phyloP scores from a whole-genome alignment of 2,797 vertebrate genomes.

The Peromyscus melanophrys region DNA sequence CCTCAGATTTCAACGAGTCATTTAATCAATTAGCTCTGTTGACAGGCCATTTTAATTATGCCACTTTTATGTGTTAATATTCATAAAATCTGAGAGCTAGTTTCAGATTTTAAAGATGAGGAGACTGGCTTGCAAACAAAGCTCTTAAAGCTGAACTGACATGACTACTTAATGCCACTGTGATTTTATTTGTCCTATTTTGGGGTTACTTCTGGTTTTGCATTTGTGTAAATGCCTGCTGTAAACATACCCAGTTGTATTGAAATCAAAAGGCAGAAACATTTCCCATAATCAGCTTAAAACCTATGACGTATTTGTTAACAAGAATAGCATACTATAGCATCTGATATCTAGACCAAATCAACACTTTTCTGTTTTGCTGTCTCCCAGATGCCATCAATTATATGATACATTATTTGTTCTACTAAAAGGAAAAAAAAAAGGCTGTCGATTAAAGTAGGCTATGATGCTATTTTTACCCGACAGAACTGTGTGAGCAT shows the following conservation, averaged over 20 bases:
- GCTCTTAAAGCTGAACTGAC: neutral
- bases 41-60: neutral
- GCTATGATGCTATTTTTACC: neutral
- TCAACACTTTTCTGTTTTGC: slow-evolving; percentile 32
- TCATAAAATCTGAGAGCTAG: neutral
- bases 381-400: neutral
- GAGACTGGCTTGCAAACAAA: slow-evolving; percentile 42
- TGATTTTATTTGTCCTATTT: slow-evolving; percentile 2
- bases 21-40: slow-evolving; percentile 31
- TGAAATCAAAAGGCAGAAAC: slow-evolving; percentile 14
- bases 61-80: slow-evolving; percentile 44
- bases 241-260: neutral
- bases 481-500: neutral
- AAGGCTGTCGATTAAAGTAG: neutral
- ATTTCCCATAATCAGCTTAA: neutral
- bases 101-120: slow-evolving; percentile 49
- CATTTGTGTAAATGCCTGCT: slow-evolving; percentile 37
- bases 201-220: slow-evolving; percentile 45
- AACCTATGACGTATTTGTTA: slow-evolving; percentile 6
- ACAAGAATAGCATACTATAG: neutral
- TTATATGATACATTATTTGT: neutral
- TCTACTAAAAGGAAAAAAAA: slow-evolving; percentile 2
- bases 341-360: neutral
- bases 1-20: slow-evolving; percentile 27
- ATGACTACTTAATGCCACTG: slow-evolving; percentile 14